Evolutionary conservation across 2,113 vertebrate genomes (phyloP).

Genomic region (Malurus alboscapulatus): DNA sequence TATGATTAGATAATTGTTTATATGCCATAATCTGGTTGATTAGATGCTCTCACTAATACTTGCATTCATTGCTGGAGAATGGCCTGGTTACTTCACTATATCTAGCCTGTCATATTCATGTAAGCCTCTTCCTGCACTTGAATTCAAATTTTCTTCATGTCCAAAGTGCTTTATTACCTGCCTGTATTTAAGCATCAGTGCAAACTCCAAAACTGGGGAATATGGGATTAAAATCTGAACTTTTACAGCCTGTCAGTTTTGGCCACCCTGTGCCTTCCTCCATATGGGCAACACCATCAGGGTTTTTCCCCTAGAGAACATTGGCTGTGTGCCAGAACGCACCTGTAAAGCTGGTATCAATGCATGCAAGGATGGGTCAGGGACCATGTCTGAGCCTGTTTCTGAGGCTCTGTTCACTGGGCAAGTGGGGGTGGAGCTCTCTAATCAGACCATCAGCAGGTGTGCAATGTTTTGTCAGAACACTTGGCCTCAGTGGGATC

Average conservation of each 20-base stretch:
- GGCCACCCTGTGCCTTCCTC: fast-evolving
- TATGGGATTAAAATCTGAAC: background rate
- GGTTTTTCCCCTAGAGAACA: background rate
- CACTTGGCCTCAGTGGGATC: background rate
- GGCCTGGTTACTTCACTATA: background rate
- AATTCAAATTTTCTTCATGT: background rate
- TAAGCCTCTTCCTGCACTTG: background rate
- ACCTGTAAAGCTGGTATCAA: background rate
- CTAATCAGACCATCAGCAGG: background rate
- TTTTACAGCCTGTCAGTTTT: background rate
- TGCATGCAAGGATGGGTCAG: background rate
- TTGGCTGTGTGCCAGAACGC: background rate
- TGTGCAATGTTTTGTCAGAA: background rate
- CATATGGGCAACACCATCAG: background rate
- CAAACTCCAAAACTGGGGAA: background rate
- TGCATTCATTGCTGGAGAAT: background rate
- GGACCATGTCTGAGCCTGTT: background rate
- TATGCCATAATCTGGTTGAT: background rate
- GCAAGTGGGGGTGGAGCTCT: background rate
- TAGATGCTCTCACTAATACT: background rate
- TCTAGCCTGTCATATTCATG: background rate
- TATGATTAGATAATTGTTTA: background rate
- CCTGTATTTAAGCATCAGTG: background rate
- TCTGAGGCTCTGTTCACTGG: background rate
- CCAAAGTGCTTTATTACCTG: background rate